Base-by-base conservation (phyloP, 2,888 invertebrate species). In the Carcina quercana region DNA sequence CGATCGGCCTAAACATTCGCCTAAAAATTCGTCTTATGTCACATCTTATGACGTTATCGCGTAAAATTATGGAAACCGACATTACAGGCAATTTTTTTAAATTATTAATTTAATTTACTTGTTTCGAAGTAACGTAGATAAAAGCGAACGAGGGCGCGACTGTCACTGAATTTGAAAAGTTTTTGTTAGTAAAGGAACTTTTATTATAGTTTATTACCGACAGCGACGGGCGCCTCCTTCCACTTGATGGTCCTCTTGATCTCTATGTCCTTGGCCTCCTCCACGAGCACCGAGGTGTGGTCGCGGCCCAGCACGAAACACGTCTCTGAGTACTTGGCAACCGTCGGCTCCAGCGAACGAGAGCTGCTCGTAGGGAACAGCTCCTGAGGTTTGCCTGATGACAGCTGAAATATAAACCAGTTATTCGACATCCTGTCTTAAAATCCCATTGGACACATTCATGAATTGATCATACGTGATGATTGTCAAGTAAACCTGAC, bases 261-360 rank as follows among this genome's bases (percentile, higher is more conserved):
- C 39, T 71, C 62, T 40, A 79, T 67, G 35, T 89, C 87, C 28
- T 91, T 86, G 24, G 87, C 87, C 13, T 91, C 89, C 64, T 96
- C 92, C 34, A 97, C 91, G 3, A 96, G 86, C 38, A 97, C 93
- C 0, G 96, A 92, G 53, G 93, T 93, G 26, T 91, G 91, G 66
- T 98, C 97, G 51, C 95, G 89, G 1, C 95, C 93, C 15, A 98
- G 86, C 4, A 94, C 91, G 60, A 96, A 91, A 13, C 90, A 87
- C 31, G 86, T 88, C 38, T 92, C 89, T 0, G 91, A 89, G 40
- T 93, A 86, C 53, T 92, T 88, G n/a, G 91, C 89, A 48, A 95
- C 89, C 33, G 91, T 92, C 0, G 96, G 95, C 58, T 96, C 96
- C 24, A 90, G 87, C 8, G 91, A 91, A 53, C 90, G 89, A 0